phyloP scores from a whole-genome alignment of 2,113 vertebrate genomes.

The Hippocampus comes region DNA sequence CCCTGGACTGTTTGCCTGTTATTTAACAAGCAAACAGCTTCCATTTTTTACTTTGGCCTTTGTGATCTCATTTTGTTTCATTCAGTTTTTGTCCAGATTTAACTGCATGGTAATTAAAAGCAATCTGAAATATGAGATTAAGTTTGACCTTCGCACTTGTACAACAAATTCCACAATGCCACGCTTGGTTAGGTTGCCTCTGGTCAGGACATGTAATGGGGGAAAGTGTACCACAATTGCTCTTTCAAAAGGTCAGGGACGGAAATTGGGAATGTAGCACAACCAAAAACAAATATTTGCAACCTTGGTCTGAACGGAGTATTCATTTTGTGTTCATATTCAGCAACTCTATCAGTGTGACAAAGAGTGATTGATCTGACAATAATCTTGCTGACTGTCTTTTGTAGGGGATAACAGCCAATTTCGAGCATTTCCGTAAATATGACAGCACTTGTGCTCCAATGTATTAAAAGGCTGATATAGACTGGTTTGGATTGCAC shows the following conservation, averaged over 20 bases:
- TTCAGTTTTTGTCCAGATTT: constrained; percentile 18
- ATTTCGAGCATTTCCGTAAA: constrained; percentile 12
- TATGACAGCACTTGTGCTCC: constrained; percentile 13
- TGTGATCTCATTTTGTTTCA: constrained; percentile 22
- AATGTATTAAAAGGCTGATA: constrained; percentile 12
- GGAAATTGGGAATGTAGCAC: not conserved
- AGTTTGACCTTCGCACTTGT: constrained; percentile 20
- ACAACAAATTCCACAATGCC: constrained; percentile 16
- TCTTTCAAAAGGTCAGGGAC: constrained; percentile 13
- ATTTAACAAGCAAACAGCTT: constrained; percentile 4
- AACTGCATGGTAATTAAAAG: constrained; percentile 5
- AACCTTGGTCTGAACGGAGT: constrained; percentile 5
- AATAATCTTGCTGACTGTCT: constrained; percentile 26
- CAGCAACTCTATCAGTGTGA: constrained; percentile 9
- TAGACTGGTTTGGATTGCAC: constrained; percentile 20
- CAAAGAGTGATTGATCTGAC: constrained; percentile 15
- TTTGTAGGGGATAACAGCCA: constrained; percentile 24
- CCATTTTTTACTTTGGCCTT: constrained; percentile 23
- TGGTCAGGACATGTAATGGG: not conserved
- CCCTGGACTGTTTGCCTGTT: not conserved
- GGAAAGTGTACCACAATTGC: constrained; percentile 16
- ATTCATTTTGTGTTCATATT: constrained; percentile 16
- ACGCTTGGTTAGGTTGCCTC: constrained; percentile 11
- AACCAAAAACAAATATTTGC: not conserved
- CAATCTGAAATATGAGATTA: constrained; percentile 11